A percentile compares a stretch with the other conserved stretches of the same genome.
Evolutionary conservation across 2,113 vertebrate species (phyloP).

Genomic region (Callorhinus ursinus): DNA sequence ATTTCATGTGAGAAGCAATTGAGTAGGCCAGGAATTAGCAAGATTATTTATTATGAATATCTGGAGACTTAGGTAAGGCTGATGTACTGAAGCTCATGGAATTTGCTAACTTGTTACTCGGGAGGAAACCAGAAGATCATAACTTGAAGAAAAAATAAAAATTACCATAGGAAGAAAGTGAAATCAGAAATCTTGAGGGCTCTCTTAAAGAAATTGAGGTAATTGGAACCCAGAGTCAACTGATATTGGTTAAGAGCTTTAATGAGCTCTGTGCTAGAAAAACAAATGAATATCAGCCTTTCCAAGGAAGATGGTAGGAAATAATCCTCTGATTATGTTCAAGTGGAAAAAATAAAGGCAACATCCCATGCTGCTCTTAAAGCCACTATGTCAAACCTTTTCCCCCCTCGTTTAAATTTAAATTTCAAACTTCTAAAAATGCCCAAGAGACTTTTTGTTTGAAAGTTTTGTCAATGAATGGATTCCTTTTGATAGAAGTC

Average conservation of each 20-base stretch:
- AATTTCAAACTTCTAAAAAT: conserved; percentile 10
- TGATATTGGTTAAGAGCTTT: background rate
- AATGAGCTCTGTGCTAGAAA: background rate
- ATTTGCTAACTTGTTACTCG: conserved; percentile 9
- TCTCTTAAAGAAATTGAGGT: conserved; percentile 29
- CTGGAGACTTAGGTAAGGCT: background rate
- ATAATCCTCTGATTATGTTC: background rate
- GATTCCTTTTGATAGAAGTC: background rate
- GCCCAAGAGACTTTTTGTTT: background rate
- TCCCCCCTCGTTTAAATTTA: background rate
- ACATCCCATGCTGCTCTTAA: background rate
- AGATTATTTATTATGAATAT: conserved; percentile 19
- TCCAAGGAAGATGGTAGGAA: background rate
- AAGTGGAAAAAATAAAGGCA: background rate
- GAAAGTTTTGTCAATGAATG: conserved; percentile 13
- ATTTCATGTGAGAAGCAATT: background rate
- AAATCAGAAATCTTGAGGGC: background rate
- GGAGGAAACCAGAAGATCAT: background rate
- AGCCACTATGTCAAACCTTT: background rate
- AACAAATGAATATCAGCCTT: background rate
- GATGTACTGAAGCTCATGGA: background rate
- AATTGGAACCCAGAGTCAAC: background rate
- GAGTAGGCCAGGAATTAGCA: background rate
- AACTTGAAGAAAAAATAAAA: background rate
- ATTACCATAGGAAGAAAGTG: background rate